Base-by-base conservation (phyloP, 2,113 vertebrate genomes). In the Halcyon senegalensis region DNA sequence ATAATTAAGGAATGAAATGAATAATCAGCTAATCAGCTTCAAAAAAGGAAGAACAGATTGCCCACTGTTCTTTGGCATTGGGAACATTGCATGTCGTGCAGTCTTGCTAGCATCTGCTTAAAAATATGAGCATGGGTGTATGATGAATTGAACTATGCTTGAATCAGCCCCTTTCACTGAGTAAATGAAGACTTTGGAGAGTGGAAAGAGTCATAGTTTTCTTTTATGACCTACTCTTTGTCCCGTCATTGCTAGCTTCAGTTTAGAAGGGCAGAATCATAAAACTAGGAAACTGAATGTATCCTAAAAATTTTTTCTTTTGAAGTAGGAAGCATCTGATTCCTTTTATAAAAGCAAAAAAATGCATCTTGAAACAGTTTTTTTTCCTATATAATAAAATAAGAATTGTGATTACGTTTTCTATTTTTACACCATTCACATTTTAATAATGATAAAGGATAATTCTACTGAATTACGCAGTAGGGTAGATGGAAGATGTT, bases 11-110 rank as follows among this genome's bases (percentile, higher is more conserved):
- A 93, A 96, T 93, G 25, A 91, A 56, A 95, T 90, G 55, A 94
- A 93, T 94, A 88, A 93, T 78, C 39, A 62, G 37, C 80, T 87
- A 93, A 44, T 85, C n/a, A 44, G 93, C 69, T 92, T 83, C 59
- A 85, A 62, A 95, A 93, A 86, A 69, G 0, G 28, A 95, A 89
- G 83, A 96, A 96, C 95, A 96, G 90, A 92, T 95, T 96, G 80
- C 37, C 64, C 60, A 85, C 80, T 95, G 80, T 95, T 97, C 85
- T 92, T 91, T 75, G 91, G 67, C 83, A 46, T 14, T 89, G 72
- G 55, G 56, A 96, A 87, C 63, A 39, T 55, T 64, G 37, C 60
- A 92, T 93, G 41, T 41, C 80, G 19, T 93, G 92, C 80, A 82
- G 90, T 7, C 86, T 91, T 88, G 63, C 23, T 87, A 94, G 33